Evolutionary conservation across 2,888 invertebrate genomes (phyloP), one percentile per base, ranked within the genome.

Genomic region (Desoria tigrina): DNA sequence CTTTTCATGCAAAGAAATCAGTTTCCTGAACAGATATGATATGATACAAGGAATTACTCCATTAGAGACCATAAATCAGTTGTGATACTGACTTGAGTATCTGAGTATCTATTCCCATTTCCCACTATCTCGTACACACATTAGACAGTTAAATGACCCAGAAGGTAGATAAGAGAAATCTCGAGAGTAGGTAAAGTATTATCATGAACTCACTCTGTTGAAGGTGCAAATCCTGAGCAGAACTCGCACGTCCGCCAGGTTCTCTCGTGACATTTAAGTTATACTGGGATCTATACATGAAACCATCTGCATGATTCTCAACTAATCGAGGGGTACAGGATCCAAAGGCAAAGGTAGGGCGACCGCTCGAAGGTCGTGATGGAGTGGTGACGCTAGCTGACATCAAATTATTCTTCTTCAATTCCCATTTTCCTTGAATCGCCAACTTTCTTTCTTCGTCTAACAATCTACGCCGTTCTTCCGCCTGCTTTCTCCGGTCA

Each of bases 221-320:
- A 23, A 68, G 60, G 42, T 68, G 69, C 32, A 74, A 60, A 65
- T 74, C 74, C 37, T 71, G 72, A 53, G 72, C 74, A 42, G 72
- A 73, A 53, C 66, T 71, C 16, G 72, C 72, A 32, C 72, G 56
- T 27, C 65, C 55, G 14, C 68, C 69, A 45, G 68, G 66, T n/a
- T 64, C 72, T 39, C 59, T 66, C 27, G 62, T 60, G 16, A 71
- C 64, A 62, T 68, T 73, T 50, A 76, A 64, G 67, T 74, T 74
- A 66, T 74, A 74, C 53, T 73, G 73, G 9, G 72, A 72, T 68
- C 74, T 74, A 74, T 74, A 76, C 27, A 74, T 63, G 60, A 71
- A 71, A 62, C 73, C 76, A 62, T 76, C 76, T 55, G 71, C 70
- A 42, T 71, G 68, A 71, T 76, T 76, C 63, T 76, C 76, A 14